Evolutionary conservation across 2,113 vertebrate genomes (phyloP).

Genomic region (Ochotona princeps): DNA sequence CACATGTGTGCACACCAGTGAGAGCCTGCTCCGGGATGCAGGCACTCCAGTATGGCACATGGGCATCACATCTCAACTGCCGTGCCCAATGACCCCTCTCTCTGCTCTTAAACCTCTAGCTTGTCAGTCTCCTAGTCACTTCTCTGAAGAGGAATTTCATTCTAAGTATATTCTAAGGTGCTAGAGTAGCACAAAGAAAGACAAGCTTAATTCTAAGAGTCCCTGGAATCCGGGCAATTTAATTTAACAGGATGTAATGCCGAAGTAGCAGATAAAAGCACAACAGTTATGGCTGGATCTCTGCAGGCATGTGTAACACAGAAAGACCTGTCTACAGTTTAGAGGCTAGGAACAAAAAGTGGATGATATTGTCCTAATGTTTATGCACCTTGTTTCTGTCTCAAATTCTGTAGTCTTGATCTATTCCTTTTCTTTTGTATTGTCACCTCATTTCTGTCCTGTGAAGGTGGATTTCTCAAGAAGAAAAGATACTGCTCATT

Average conservation of each 20-base stretch:
- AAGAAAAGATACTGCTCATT: background rate
- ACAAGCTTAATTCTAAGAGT: background rate
- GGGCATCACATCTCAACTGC: too few relatives aligned
- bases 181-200: background rate
- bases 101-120: background rate
- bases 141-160: background rate
- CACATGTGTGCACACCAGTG: too few relatives aligned
- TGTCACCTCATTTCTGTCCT: background rate
- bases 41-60: too few relatives aligned
- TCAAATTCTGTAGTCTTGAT: background rate
- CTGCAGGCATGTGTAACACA: rapidly evolving
- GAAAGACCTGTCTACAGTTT: background rate
- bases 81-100: background rate
- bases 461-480: background rate
- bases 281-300: rapidly evolving
- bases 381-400: background rate
- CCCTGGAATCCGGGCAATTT: background rate
- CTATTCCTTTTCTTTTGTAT: background rate
- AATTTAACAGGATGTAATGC: background rate
- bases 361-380: background rate
- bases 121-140: background rate
- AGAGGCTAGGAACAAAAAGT: background rate
- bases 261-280: background rate
- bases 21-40: too few relatives aligned
- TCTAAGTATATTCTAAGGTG: background rate